phyloP scores from a whole-genome alignment of 2,113 vertebrate genomes.

The Thymallus thymallus region DNA sequence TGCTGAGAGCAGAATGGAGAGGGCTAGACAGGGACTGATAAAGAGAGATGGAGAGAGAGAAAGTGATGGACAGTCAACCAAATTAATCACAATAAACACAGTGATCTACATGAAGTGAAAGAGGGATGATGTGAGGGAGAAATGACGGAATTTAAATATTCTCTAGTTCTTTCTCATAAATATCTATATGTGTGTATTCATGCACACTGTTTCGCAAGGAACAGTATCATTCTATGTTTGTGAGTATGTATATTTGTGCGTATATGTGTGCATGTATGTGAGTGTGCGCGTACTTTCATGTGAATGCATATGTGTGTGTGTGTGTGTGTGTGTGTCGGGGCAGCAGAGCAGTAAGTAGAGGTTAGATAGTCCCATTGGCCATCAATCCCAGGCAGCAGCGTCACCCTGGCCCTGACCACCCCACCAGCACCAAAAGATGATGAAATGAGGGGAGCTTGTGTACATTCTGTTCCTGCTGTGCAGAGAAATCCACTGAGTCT shows the following conservation, averaged over 20 bases:
- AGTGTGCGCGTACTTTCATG: conserved; percentile 3
- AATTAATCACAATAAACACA: not conserved
- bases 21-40: conserved; percentile 9
- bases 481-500: conserved; percentile 4
- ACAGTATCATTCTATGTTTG: not conserved
- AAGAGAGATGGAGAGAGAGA: not conserved
- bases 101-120: not conserved
- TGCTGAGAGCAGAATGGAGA: conserved; percentile 4
- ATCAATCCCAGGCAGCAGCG: not conserved
- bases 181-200: not conserved
- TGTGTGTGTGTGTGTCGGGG: not conserved
- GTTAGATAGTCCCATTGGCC: not conserved
- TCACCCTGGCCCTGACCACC: not conserved
- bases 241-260: not conserved
- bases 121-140: not conserved
- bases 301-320: conserved; percentile 4
- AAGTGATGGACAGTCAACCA: conserved; percentile 11
- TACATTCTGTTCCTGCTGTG: conserved; percentile 13
- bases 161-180: not conserved
- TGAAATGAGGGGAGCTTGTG: conserved; percentile 15
- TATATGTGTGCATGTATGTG: not conserved
- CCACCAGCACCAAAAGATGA: conserved; percentile 3
- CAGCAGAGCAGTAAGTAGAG: not conserved
- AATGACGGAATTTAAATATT: not conserved
- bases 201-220: not conserved